Evolutionary conservation across 1,140 invertebrate genomes (phyloP), one percentile per base, ranked within the genome.

Genomic region (Bemisia tabaci): DNA sequence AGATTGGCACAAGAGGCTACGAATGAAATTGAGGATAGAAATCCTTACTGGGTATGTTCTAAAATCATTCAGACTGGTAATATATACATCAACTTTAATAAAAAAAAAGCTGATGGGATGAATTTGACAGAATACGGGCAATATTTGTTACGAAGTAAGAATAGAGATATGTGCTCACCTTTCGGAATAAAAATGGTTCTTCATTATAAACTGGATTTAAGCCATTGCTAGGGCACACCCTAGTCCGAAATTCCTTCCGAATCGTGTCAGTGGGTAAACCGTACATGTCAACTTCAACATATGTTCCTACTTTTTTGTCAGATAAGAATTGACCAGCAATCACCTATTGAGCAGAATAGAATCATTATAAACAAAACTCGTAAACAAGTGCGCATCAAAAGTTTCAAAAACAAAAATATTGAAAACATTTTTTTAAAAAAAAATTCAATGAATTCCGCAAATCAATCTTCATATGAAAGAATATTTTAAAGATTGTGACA

Each of bases 251-350:
- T 80, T 99, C 97, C 77, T 95, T 97, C 26, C 96, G 82, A 72
- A 99, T 99, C 26, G 97, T 99, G 79, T 99, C 97, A 0, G 97
- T 96, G 1, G 97, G 95, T 71, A 99, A 81, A 62, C 97, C 97
- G 79, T 98, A 99, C 97, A 99, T 99, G 79, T 99, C 97, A 25
- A 99, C 97, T 79, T 99, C 97, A 12, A 99, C 97, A 79, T 98
- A 99, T 1, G 97, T 99, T 11, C 96, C 95, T 60, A 91, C 92
- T 79, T 98, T 98, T 79, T 97, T 97, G 77, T 99, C 97, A 0
- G 95, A 98, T 72, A 99, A 86, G 80, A 99, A 99, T 81, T 99
- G 97, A 0, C 97, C 97, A 60, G 97, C 97, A 74, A 99, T 98
- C 2, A 97, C 93, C 91, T 94, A 72, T n/a, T 71, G 64, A 48